phyloP scores from a whole-genome alignment of 1,140 invertebrate species.

The Drosophila sulfurigaster region DNA sequence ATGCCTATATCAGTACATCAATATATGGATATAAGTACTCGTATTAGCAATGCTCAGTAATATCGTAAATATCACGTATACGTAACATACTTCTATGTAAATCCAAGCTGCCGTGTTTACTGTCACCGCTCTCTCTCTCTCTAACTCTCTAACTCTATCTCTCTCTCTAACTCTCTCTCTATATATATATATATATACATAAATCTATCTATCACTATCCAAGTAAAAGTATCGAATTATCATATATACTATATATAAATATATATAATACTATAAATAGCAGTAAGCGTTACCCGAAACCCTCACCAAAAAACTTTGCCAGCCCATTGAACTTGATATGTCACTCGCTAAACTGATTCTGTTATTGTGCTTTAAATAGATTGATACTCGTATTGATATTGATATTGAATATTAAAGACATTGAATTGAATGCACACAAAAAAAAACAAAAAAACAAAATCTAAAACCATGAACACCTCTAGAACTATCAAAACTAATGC shows the following conservation, averaged over 20 bases:
- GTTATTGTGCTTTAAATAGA: conserved; percentile 74
- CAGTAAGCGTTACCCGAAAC: conserved; percentile 43
- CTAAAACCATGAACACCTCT: conserved; percentile 17
- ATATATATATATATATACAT: conserved; percentile 30
- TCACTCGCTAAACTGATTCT: conserved; percentile 36
- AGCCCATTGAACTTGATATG: conserved; percentile 43
- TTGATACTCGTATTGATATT: conserved; percentile 33
- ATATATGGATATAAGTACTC: conserved; percentile 57
- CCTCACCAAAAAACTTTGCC: conserved; percentile 30
- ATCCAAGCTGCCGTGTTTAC: conserved; percentile 71
- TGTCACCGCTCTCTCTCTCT: conserved; percentile 66
- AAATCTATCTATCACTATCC: conserved; percentile 47
- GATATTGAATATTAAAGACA: conserved; percentile 17
- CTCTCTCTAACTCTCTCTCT: conserved; percentile 39
- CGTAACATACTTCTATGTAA: conserved; percentile 72
- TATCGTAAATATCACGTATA: conserved; percentile 75
- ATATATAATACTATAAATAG: conserved; percentile 19
- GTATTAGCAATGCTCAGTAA: conserved; percentile 76
- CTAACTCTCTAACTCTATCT: conserved; percentile 39
- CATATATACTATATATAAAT: conserved; percentile 6
- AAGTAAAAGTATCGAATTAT: conserved; percentile 39
- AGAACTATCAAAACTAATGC: conserved; percentile 36
- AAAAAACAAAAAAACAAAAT: background rate
- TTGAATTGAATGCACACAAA: conserved; percentile 43
- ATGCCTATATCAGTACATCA: conserved; percentile 65